phyloP scores from a whole-genome alignment of 1,140 invertebrate species.

The Drosophila fuyamai region DNA sequence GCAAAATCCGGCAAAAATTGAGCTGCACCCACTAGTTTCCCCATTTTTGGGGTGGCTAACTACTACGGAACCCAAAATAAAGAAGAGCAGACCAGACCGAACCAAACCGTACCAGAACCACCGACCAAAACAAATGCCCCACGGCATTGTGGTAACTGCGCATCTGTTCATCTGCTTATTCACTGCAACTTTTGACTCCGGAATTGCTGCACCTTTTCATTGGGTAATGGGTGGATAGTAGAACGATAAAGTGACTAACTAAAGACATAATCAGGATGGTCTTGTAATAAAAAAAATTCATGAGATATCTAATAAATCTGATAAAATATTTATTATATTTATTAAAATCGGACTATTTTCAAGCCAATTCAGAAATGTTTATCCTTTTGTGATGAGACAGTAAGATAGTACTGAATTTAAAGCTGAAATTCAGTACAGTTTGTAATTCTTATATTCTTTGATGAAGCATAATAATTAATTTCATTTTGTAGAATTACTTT shows the following conservation, averaged over 20 bases:
- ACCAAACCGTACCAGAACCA: constrained; percentile 15
- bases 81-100: constrained; percentile 4
- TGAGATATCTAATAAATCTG: no score
- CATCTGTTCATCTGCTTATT: constrained; percentile 23
- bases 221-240: not conserved
- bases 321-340: no score
- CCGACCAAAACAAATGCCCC: constrained; percentile 48
- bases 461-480: no score
- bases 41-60: constrained; percentile 6
- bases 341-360: no score
- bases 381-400: no score
- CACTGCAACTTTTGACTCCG: constrained; percentile 14
- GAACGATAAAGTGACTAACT: not conserved
- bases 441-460: no score
- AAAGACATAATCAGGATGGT: not conserved
- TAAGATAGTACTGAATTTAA: no score
- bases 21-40: constrained; percentile 8
- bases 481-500: no score
- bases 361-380: no score
- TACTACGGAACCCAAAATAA: constrained; percentile 26
- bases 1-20: constrained; percentile 29
- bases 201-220: constrained; percentile 11
- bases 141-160: constrained; percentile 20
- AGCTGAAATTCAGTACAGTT: no score
- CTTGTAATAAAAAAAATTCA: no score